These are phyloP conservation scores for Ennomos erosarius DNA, from an alignment of 2,888 invertebrate genomes.

Conservation along the genomic window DNA sequence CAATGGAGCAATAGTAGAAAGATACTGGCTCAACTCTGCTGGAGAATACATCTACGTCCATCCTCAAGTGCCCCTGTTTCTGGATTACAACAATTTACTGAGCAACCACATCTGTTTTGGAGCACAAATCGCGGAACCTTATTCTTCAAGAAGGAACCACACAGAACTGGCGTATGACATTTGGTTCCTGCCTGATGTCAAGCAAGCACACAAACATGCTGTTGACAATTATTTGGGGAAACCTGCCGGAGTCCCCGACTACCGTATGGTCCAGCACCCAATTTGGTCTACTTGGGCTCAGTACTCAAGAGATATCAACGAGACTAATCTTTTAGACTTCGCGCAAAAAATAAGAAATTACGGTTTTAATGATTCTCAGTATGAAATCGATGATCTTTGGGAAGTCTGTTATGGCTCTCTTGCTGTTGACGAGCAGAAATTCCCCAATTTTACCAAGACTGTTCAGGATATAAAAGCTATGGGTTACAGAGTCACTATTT, in stretches of 20 bases:
- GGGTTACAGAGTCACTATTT: constrained; percentile 91
- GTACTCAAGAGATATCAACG: constrained; percentile 87
- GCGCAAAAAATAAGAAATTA: constrained; percentile 87
- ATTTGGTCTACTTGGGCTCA: constrained; percentile 96
- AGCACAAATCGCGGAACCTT: constrained; percentile 83
- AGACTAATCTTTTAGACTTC: constrained; percentile 86
- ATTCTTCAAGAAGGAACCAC: constrained; percentile 66
- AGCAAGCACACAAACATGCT: constrained; percentile 87
- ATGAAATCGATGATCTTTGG: constrained; percentile 96
- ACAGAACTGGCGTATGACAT: constrained; percentile 85
- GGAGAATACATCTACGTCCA: constrained; percentile 89
- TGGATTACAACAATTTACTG: constrained; percentile 87
- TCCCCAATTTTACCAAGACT: constrained; percentile 87
- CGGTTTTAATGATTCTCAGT: constrained; percentile 89
- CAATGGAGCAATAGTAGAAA: constrained; percentile 86
- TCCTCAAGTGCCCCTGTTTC: constrained; percentile 87
- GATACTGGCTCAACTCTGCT: constrained; percentile 90
- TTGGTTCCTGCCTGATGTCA: constrained; percentile 85
- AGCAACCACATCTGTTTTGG: constrained; percentile 85
- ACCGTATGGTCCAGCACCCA: constrained; percentile 89
- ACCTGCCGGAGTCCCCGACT: constrained; percentile 87
- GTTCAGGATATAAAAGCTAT: constrained; percentile 85
- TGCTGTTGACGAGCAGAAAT: constrained; percentile 88
- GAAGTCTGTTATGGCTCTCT: constrained; percentile 94
- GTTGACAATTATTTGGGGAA: constrained; percentile 86